These are phyloP conservation scores for Chrysogorgia sp. DNA, from an alignment of 92 coral and sea anemone genomes.

Conservation along the genomic window DNA sequence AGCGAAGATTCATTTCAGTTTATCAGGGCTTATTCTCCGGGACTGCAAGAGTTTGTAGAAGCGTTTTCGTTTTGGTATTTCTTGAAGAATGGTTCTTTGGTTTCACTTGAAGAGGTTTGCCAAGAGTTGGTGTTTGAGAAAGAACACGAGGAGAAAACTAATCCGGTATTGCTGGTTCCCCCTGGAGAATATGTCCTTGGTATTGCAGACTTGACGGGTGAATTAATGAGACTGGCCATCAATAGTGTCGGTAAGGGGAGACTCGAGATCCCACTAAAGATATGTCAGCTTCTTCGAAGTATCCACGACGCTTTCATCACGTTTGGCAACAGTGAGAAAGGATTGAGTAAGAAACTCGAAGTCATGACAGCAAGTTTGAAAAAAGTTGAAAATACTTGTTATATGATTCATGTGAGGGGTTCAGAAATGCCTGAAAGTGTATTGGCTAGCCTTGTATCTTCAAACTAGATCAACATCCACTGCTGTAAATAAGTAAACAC, in stretches of 20 bases:
- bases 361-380: constrained; percentile 74
- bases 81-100: constrained; percentile 66
- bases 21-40: constrained; percentile 83
- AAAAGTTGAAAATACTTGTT: constrained; percentile 91
- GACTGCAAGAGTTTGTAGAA: constrained; percentile 89
- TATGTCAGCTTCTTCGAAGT: constrained; percentile 73
- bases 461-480: not conserved
- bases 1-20: constrained; percentile 82
- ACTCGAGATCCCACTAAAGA: constrained; percentile 69
- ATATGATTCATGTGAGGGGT: constrained; percentile 84
- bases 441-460: constrained; percentile 53
- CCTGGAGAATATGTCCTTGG: constrained; percentile 88
- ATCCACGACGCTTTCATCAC: constrained; percentile 75
- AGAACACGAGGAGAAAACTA: constrained; percentile 2
- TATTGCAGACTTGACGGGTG: constrained; percentile 96
- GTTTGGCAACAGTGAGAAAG: constrained; percentile 71
- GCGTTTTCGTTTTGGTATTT: constrained; percentile 79
- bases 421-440: constrained; percentile 87
- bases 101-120: constrained; percentile 69
- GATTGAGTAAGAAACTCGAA: constrained; percentile 70
- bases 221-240: constrained; percentile 86
- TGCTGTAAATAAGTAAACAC: not conserved
- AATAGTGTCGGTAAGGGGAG: constrained; percentile 92
- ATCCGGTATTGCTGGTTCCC: constrained; percentile 53
- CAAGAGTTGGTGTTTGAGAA: constrained; percentile 61